A percentile compares a stretch with the other conserved stretches of the same genome.
Conservation (phyloP, 1,140 invertebrate species). For the Maconellicoccus hirsutus region DNA sequence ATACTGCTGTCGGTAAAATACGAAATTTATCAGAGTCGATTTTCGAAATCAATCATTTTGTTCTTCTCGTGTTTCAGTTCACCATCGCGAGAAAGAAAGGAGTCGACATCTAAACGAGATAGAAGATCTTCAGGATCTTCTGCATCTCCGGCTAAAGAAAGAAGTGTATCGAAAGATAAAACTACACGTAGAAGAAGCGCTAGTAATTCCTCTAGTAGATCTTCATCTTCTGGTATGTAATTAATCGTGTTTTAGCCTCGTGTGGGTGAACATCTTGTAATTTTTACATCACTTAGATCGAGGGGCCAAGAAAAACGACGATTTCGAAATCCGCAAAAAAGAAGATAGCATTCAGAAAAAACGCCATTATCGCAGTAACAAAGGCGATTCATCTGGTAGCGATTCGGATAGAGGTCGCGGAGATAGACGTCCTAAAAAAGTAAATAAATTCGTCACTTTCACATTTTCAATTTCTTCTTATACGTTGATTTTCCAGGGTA, state of each 20-base stretch:
- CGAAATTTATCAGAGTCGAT: too few relatives aligned
- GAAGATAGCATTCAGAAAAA: slow-evolving; percentile 68
- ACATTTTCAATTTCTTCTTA: slow-evolving; percentile 12
- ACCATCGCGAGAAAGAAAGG: background rate
- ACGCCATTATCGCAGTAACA: slow-evolving; percentile 70
- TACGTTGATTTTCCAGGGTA: slow-evolving; percentile 25
- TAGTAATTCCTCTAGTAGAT: background rate
- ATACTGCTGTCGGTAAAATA: too few relatives aligned
- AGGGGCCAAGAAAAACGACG: slow-evolving; percentile 40
- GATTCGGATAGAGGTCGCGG: slow-evolving; percentile 36
- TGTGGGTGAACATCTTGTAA: background rate
- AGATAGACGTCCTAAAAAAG: slow-evolving; percentile 25
- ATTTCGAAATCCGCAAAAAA: slow-evolving; percentile 60
- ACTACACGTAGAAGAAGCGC: background rate
- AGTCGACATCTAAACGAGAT: background rate
- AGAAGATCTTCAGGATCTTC: background rate
- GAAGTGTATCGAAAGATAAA: background rate
- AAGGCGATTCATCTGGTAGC: slow-evolving; percentile 58
- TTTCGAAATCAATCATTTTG: too few relatives aligned
- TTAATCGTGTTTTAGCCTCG: background rate
- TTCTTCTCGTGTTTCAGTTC: background rate
- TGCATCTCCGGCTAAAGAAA: background rate
- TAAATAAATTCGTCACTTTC: slow-evolving; percentile 23
- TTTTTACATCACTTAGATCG: background rate
- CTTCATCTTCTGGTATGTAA: background rate